Conservation (phyloP, 2,113 vertebrate species). For the Malaclemys terrapin region DNA sequence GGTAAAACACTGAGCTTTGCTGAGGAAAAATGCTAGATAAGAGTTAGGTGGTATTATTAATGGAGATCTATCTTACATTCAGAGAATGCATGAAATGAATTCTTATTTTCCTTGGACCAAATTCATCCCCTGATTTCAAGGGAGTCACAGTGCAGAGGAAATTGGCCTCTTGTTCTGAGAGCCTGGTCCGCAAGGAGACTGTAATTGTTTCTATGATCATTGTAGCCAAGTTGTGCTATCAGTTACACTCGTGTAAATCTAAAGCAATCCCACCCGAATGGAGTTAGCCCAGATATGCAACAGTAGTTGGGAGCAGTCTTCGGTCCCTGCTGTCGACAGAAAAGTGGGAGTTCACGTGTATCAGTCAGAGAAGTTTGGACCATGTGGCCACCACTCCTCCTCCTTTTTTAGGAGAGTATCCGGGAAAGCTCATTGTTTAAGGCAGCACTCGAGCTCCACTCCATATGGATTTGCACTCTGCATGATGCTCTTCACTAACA, state of each 20-base stretch:
- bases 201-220: neutral
- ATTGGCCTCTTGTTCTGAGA: neutral
- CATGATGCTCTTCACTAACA: constrained; percentile 55
- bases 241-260: neutral
- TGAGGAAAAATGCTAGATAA: neutral
- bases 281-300: neutral
- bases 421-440: constrained; percentile 46
- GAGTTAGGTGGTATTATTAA: neutral
- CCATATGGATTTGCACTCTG: constrained; percentile 57
- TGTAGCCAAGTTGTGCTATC: neutral
- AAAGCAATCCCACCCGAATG: neutral
- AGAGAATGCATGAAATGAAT: neutral
- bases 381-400: neutral
- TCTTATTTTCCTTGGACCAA: neutral
- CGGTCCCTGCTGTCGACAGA: neutral
- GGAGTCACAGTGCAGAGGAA: neutral
- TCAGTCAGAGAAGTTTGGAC: neutral
- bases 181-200: neutral
- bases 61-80: neutral
- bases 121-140: neutral
- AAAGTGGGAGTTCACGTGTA: neutral
- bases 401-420: neutral
- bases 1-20: neutral
- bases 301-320: neutral
- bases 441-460: constrained; percentile 53